These are phyloP conservation scores for Laticauda colubrina DNA, from an alignment of 2,113 vertebrate species.

Conservation along the genomic window DNA sequence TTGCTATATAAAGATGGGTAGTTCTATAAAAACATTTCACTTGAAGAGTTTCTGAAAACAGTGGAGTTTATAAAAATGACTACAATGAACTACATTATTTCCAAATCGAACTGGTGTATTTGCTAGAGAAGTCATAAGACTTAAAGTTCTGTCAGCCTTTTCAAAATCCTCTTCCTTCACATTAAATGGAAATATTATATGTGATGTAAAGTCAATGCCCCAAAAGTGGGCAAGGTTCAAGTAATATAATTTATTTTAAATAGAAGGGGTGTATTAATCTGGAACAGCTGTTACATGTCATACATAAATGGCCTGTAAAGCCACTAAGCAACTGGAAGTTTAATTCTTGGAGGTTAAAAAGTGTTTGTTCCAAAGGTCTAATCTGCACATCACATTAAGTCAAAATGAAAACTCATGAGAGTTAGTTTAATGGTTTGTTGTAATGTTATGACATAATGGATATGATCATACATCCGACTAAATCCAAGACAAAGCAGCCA, in stretches of 20 bases:
- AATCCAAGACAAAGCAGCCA: not conserved
- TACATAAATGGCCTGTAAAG: not conserved
- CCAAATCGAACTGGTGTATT: not conserved
- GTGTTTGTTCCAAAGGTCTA: not conserved
- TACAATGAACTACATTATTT: not conserved
- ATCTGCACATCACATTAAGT: not conserved
- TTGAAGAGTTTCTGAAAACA: constrained; percentile 7
- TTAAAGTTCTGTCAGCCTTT: not conserved
- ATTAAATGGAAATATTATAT: not conserved
- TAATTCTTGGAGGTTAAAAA: not conserved
- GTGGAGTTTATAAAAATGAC: not conserved
- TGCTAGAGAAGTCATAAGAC: not conserved
- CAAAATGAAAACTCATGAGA: not conserved
- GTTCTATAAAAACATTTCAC: not conserved
- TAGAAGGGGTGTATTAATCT: not conserved
- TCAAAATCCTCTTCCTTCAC: not conserved
- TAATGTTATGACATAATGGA: not conserved
- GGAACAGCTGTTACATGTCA: not conserved
- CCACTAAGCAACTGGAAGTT: not conserved
- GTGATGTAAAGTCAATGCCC: not conserved
- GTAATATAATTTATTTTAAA: not conserved
- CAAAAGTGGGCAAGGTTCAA: not conserved
- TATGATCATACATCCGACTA: not conserved
- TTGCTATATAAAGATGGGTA: not conserved
- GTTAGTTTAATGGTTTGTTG: not conserved